Conservation (phyloP, 2,797 vertebrate genomes). For the Acanthurus leucopareius region DNA sequence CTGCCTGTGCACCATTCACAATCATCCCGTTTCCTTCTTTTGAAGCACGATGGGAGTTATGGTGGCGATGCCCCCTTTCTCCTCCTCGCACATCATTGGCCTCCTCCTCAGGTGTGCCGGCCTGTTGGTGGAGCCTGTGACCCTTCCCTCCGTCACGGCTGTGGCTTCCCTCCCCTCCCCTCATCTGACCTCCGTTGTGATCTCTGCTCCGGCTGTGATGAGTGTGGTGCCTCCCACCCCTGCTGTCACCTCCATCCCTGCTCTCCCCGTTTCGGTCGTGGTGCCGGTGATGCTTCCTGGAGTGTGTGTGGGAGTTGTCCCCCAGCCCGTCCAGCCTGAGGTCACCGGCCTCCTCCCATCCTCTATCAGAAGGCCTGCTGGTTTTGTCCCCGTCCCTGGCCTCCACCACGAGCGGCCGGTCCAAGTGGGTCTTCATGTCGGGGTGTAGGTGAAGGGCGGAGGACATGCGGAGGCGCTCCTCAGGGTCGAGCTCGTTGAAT, state of each 20-base stretch:
- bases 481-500: constrained; percentile 94
- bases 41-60: constrained; percentile 82
- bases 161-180: constrained; percentile 78
- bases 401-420: constrained; percentile 94
- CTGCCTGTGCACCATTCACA: constrained; percentile 78
- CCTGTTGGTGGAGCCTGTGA: constrained; percentile 68
- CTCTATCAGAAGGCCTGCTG: constrained; percentile 39
- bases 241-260: constrained; percentile 63
- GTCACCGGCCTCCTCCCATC: constrained; percentile 50
- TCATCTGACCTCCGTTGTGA: constrained; percentile 45
- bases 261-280: constrained; percentile 84
- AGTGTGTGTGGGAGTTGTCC: constrained; percentile 57
- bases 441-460: constrained; percentile 92
- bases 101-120: constrained; percentile 85
- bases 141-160: constrained; percentile 66
- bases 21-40: constrained; percentile 88
- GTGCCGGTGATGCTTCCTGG: constrained; percentile 87
- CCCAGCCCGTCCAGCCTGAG: constrained; percentile 27
- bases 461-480: constrained; percentile 89
- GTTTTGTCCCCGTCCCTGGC: constrained; percentile 67
- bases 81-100: constrained; percentile 38
- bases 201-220: constrained; percentile 90
- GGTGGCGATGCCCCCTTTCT: constrained; percentile 81
- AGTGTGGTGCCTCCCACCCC: constrained; percentile 84
- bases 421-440: constrained; percentile 95